These are phyloP conservation scores for Dynastes tityus DNA, from an alignment of 2,888 invertebrate genomes.

Conservation along the genomic window DNA sequence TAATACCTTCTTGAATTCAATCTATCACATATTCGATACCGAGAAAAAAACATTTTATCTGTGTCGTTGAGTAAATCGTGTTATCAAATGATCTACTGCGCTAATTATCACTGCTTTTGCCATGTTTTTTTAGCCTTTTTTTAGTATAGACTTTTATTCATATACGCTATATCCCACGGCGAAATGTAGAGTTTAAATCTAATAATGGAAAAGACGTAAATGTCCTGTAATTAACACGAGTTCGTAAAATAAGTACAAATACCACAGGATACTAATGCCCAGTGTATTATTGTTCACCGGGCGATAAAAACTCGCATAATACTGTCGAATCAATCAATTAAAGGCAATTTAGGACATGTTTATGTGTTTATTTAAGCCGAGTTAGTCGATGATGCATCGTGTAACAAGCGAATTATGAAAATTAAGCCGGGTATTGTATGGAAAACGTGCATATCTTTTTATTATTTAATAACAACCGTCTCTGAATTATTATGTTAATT, in stretches of 20 bases:
- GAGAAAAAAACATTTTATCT: conserved; percentile 14
- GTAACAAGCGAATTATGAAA: too few relatives aligned
- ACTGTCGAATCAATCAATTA: conserved; percentile 29
- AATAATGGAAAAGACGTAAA: neutral
- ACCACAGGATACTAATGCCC: neutral
- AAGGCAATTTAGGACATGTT: neutral
- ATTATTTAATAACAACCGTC: too few relatives aligned
- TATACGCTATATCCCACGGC: neutral
- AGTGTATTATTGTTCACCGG: neutral
- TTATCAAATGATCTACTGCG: conserved; percentile 14
- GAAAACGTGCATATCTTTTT: too few relatives aligned
- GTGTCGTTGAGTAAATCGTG: neutral
- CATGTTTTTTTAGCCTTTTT: neutral
- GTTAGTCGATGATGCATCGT: too few relatives aligned
- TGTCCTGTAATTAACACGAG: neutral
- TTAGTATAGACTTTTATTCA: neutral
- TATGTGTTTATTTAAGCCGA: neutral
- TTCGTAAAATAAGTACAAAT: neutral
- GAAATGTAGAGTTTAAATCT: neutral
- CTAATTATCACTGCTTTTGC: neutral
- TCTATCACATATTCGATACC: neutral
- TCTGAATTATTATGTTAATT: too few relatives aligned
- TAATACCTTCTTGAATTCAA: neutral
- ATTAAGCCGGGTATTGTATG: neutral
- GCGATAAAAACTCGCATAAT: neutral